Base-by-base conservation (phyloP, 2,797 vertebrate genomes). In the Cyprinodon diabolis region DNA sequence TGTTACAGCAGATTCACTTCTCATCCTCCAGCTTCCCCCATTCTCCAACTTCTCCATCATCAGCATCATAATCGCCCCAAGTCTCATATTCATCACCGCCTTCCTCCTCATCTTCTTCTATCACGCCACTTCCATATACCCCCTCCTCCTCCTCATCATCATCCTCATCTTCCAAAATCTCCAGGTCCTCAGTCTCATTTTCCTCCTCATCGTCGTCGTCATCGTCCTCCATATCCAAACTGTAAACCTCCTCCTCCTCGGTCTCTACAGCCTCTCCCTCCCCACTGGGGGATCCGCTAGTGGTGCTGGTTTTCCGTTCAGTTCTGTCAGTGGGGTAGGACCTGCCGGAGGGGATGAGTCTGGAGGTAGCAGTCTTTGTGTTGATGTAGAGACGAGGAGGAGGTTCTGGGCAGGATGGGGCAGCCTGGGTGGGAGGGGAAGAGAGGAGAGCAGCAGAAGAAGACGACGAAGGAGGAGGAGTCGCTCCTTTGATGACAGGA, bases 361-460 rank as follows among this genome's bases (percentile, higher is more conserved):
- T 86, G 4, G 92, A 92, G 84, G 91, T 92, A 68, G 80, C 88
- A 9, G 89, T 90, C 72, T 91, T 94, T 56, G 89, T 91, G 85
- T 92, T 94, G 88, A 94, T 93, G 73, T 93, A 92, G 71, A 93
- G 93, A 40, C 93, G 93, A 77, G 92, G 91, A 58, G 93, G 88
- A 11, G 90, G 89, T 13, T 79, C 79, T 4, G 0, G 68, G 5
- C 23, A 54, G 14, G 67, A 66, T 0, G 30, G 1, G 0, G 19
- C 66, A 4, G 68, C 63, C 69, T 71, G 77, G 68, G 25, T 66
- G 0, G 62, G 14, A 19, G 78, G 3, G 14, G 78, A 77, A 4
- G 83, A 25, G 71, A 54, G 0, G 15, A 76, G n/a, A 40, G 71
- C 15, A 15, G 58, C 72, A 17, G 63, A 25, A 4, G 63, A 71